These are phyloP conservation scores for Diarsia mendica DNA, from an alignment of 2,888 invertebrate genomes.

Conservation along the genomic window DNA sequence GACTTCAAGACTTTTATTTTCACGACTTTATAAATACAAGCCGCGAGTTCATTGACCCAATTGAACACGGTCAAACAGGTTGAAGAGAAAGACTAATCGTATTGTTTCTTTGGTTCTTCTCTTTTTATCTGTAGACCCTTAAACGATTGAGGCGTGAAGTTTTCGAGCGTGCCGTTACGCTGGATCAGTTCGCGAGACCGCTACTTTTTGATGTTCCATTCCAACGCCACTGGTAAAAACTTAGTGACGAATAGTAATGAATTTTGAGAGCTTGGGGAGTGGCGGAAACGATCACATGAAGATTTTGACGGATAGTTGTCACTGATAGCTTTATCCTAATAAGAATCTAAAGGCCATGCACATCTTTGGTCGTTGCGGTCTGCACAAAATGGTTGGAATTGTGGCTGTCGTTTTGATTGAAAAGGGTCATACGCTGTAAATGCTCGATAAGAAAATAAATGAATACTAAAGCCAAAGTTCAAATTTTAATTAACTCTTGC, in stretches of 20 bases:
- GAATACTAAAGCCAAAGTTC: neutral
- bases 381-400: neutral
- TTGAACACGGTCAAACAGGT: constrained; percentile 62
- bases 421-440: neutral
- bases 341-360: neutral
- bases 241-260: constrained; percentile 70
- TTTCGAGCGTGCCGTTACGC: constrained; percentile 76
- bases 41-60: constrained; percentile 63
- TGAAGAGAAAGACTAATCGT: constrained; percentile 62
- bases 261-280: constrained; percentile 62
- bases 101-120: constrained; percentile 62
- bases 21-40: constrained; percentile 48
- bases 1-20: constrained; percentile 57
- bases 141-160: constrained; percentile 69
- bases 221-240: constrained; percentile 70
- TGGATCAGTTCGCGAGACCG: constrained; percentile 71
- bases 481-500: neutral
- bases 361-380: neutral
- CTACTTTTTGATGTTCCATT: constrained; percentile 71
- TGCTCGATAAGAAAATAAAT: neutral
- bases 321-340: too few relatives aligned
- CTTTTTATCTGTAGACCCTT: constrained; percentile 69
- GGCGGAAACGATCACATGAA: constrained; percentile 13
- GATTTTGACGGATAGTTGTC: neutral
- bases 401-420: neutral